Evolutionary conservation across 2,797 vertebrate species (phyloP).

Genomic region (Mormyrops attenuatus): DNA sequence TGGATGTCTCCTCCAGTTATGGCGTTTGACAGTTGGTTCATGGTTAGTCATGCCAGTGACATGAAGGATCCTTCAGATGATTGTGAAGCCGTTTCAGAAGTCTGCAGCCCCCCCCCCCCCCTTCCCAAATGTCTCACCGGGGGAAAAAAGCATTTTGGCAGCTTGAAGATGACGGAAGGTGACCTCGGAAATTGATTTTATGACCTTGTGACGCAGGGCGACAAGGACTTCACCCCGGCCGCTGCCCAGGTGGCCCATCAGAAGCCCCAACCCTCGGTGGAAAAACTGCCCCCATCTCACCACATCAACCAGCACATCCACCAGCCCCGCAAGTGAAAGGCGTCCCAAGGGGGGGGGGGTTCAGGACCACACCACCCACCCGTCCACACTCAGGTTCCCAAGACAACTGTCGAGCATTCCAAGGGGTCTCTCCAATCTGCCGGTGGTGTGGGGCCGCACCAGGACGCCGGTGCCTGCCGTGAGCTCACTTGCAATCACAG

Average conservation of each 20-base stretch:
- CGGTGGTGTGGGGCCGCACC: conserved; percentile 21
- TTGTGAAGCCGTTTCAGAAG: neutral
- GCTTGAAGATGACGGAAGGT: neutral
- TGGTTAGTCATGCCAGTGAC: neutral
- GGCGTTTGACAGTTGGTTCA: neutral
- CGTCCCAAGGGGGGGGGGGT: conserved; percentile 12
- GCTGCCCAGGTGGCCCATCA: conserved; percentile 96
- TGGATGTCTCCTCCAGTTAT: neutral
- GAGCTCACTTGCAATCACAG: conserved; percentile 6
- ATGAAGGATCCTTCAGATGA: neutral
- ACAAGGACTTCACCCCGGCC: conserved; percentile 95
- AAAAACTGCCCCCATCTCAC: conserved; percentile 72
- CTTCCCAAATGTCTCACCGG: neutral
- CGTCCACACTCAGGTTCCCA: conserved; percentile 37
- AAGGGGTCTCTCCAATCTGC: conserved; percentile 14
- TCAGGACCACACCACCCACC: conserved; percentile 38
- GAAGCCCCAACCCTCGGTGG: conserved; percentile 86
- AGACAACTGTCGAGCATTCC: conserved; percentile 43
- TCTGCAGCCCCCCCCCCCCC: neutral
- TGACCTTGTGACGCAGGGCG: conserved; percentile 64
- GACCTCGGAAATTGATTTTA: neutral
- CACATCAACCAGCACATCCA: conserved; percentile 89
- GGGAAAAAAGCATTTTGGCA: neutral
- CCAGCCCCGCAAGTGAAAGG: conserved; percentile 93
- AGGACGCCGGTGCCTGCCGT: conserved; percentile 25